phyloP scores from a whole-genome alignment of 2,797 vertebrate genomes.

The Enteromius anoplus region DNA sequence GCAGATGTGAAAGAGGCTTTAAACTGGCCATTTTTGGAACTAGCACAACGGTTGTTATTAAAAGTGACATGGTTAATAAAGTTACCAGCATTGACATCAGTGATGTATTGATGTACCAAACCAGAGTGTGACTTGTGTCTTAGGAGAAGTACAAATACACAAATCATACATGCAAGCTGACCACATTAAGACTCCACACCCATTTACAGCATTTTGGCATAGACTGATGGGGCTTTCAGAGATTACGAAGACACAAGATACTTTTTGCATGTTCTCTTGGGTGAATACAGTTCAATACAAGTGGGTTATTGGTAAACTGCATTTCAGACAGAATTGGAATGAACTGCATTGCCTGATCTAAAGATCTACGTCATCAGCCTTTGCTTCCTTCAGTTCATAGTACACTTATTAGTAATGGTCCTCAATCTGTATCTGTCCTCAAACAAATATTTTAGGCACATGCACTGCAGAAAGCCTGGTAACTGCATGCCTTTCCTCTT shows the following conservation, averaged over 20 bases:
- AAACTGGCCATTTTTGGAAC: slow-evolving; percentile 1
- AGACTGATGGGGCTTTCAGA: slow-evolving; percentile 32
- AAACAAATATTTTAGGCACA: background rate
- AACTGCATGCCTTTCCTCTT: background rate
- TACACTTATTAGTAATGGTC: background rate
- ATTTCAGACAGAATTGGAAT: background rate
- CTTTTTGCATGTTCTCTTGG: background rate
- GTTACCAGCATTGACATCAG: slow-evolving; percentile 4
- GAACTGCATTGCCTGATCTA: background rate
- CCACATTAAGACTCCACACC: slow-evolving; percentile 29
- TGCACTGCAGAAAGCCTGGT: slow-evolving; percentile 1
- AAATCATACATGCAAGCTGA: slow-evolving; percentile 37
- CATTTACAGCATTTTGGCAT: slow-evolving; percentile 32
- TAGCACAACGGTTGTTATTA: slow-evolving; percentile 5
- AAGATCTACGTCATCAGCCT: background rate
- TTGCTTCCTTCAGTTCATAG: background rate
- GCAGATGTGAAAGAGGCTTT: slow-evolving; percentile 33
- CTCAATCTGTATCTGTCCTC: background rate
- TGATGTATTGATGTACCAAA: slow-evolving; percentile 36
- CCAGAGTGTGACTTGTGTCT: slow-evolving; percentile 4
- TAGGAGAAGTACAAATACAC: slow-evolving; percentile 40
- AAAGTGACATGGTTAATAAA: slow-evolving; percentile 31
- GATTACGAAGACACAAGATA: slow-evolving; percentile 5
- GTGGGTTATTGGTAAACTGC: slow-evolving; percentile 6
- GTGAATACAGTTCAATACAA: slow-evolving; percentile 8